These are phyloP conservation scores for Greenwoodochromis staneri DNA, from an alignment of 2,113 vertebrate genomes.

Conservation along the genomic window DNA sequence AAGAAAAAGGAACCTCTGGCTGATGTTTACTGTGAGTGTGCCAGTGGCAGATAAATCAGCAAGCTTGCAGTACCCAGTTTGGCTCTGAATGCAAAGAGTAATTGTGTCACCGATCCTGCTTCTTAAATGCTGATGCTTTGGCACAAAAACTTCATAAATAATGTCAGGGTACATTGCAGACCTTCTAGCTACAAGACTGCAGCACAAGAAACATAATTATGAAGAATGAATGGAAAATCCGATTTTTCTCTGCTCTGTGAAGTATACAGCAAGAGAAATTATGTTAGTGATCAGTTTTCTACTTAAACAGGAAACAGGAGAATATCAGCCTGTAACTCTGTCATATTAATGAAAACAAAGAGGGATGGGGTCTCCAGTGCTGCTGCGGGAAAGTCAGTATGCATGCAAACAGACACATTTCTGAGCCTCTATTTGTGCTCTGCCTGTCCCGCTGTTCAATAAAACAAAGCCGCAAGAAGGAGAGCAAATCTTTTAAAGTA, in stretches of 20 bases:
- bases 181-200: neutral
- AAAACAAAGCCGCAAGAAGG: neutral
- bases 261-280: neutral
- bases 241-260: neutral
- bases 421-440: neutral
- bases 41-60: neutral
- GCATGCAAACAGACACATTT: neutral
- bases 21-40: neutral
- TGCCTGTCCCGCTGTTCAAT: neutral
- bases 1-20: neutral
- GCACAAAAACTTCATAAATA: neutral
- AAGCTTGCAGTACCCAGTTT: neutral
- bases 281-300: neutral
- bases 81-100: neutral
- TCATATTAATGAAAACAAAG: neutral
- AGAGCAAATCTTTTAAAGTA: neutral
- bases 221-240: neutral
- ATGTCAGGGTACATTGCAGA: neutral
- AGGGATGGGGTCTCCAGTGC: neutral
- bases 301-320: neutral
- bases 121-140: neutral
- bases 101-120: neutral
- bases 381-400: neutral
- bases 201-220: neutral
- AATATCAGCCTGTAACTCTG: neutral